phyloP scores from a whole-genome alignment of 1,140 invertebrate genomes.

The Scaptomyza montana region DNA sequence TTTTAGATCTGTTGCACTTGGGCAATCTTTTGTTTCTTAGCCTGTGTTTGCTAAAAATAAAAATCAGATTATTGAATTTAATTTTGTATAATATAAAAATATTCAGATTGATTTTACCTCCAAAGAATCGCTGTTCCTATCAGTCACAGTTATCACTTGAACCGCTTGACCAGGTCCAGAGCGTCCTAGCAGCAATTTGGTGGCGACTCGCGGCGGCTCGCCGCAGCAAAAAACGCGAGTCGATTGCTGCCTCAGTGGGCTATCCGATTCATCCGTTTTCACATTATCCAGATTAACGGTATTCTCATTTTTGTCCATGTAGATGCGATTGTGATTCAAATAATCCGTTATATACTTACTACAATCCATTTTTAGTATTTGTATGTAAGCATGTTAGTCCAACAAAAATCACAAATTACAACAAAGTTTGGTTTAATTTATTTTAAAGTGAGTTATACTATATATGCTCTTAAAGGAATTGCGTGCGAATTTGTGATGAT shows the following conservation, averaged over 20 bases:
- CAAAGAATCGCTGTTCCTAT: constrained; percentile 28
- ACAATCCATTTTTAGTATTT: constrained; percentile 37
- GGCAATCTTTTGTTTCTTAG: constrained; percentile 67
- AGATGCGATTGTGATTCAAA: constrained; percentile 67
- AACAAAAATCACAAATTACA: constrained; percentile 55
- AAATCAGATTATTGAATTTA: not conserved
- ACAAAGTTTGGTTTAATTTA: constrained; percentile 5
- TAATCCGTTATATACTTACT: constrained; percentile 83
- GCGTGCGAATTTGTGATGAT: constrained; percentile 51
- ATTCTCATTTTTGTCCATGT: constrained; percentile 72
- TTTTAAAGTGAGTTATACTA: constrained; percentile 24
- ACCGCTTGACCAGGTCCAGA: constrained; percentile 75
- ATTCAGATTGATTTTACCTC: constrained; percentile 21
- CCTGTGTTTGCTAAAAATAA: constrained; percentile 33
- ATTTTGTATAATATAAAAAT: not conserved
- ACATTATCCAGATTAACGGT: constrained; percentile 23
- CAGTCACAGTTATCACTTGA: constrained; percentile 69
- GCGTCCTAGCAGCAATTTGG: constrained; percentile 60
- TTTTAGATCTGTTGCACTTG: constrained; percentile 62
- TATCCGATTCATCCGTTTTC: constrained; percentile 76
- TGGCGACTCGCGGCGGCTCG: constrained; percentile 50
- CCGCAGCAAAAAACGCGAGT: constrained; percentile 77
- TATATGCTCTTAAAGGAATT: constrained; percentile 46
- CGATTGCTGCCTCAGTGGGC: constrained; percentile 51
- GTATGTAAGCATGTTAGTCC: constrained; percentile 56